phyloP scores from a whole-genome alignment of 2,888 invertebrate species.

The Heteropelma amictum region DNA sequence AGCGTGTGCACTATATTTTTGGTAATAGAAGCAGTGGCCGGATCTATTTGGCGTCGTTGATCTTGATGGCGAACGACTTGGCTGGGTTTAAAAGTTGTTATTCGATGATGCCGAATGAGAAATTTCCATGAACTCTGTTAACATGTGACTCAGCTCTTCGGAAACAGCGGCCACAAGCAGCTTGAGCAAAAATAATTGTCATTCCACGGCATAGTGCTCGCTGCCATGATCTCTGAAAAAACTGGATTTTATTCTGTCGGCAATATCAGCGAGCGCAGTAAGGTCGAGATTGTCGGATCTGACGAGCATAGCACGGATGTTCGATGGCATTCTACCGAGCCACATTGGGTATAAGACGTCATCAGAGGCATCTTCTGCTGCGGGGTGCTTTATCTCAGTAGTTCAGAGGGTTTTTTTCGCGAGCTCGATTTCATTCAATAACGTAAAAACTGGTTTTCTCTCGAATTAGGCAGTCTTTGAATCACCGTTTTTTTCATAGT shows the following conservation, averaged over 20 bases:
- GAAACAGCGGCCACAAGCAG: neutral
- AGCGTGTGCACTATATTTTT: neutral
- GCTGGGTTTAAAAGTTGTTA: neutral
- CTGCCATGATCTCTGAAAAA: neutral
- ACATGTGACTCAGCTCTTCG: neutral
- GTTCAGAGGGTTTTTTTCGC: neutral
- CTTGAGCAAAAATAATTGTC: too few species aligned
- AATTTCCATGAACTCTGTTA: neutral
- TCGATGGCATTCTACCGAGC: neutral
- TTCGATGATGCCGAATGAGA: neutral
- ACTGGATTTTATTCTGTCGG: neutral
- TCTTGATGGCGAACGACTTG: neutral
- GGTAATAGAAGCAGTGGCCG: neutral
- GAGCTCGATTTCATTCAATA: neutral
- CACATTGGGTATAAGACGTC: neutral
- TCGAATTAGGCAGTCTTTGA: neutral
- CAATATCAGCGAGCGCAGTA: conserved; percentile 9
- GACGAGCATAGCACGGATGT: neutral
- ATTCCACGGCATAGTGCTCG: neutral
- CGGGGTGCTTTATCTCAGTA: neutral
- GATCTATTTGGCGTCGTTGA: neutral
- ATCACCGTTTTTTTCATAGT: neutral
- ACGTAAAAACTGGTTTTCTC: neutral
- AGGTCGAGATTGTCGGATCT: conserved; percentile 6
- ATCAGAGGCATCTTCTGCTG: neutral